Base-by-base conservation (phyloP, 35 echinoderm and acorn worm genomes). In the Heliocidaris tuberculata region DNA sequence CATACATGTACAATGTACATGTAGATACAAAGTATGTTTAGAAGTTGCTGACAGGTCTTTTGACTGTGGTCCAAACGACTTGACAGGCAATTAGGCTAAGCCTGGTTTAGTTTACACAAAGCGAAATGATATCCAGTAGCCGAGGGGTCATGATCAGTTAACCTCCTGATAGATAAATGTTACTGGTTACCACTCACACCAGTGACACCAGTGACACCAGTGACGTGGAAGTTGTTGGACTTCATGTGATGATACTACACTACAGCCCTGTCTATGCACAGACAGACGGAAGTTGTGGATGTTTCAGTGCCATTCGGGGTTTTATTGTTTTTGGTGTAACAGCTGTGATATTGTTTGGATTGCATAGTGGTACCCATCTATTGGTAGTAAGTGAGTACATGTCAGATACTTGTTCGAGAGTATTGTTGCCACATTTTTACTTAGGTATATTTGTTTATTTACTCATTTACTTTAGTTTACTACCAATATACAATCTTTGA, bases 211-310 rank as follows among this genome's bases (percentile, higher is more conserved):
- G 50, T 52, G 10, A 86, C 10, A 32, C 86, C 47, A 35, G 87
- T 89, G 87, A 89, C 87, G 87, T 89, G 87, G 87, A 89, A 89
- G 87, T 32, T 89, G 85, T 1, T 9, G 6, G 86, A 88, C 31
- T 32, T 89, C 31, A 48, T 19, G 15, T 17, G 31, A 13, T 47
- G 7, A 32, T 89, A 32, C 87, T 31, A 31, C 31, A 32, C 86
- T 88, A 9, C 7, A 0, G 7, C 8, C 65, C 19, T 24, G 65
- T 78, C 17, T 24, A 21, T 71, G 7, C 17, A 78, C 27, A 4
- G 27, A 71, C 24, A 21, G 10, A 56, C 27, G 65, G 21, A n/a
- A 6, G 65, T 78, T 78, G 21, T 13, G 21, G 65, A 78, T 78
- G 65, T 78, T 78, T 78, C 27, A n/a, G 65, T 78, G 65, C 65